Evolutionary conservation across 37 sponge, comb jelly and placozoan genomes (phyloP).

Genomic region (Theonella swinhoei): DNA sequence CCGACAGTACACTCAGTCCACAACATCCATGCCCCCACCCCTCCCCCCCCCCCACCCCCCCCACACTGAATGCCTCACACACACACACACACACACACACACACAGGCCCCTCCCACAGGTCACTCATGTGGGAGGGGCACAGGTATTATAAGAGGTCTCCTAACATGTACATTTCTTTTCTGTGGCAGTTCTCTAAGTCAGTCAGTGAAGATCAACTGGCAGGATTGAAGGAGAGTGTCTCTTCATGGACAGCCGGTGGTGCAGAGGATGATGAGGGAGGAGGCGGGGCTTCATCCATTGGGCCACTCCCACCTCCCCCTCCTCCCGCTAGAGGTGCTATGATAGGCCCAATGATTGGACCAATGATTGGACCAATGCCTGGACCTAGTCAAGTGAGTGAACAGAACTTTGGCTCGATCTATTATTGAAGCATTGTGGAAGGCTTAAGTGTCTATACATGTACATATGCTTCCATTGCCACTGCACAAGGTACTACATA

Average conservation of each 20-base stretch:
- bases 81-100: conserved; percentile 7
- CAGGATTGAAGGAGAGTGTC: conserved; percentile 37
- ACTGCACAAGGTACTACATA: no score
- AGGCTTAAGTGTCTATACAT: no score
- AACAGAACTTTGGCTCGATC: background rate
- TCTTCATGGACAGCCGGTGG: conserved; percentile 57
- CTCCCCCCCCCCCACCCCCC: no score
- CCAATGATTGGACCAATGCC: background rate
- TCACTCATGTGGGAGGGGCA: no score
- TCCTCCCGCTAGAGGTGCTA: background rate
- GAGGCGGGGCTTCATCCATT: background rate
- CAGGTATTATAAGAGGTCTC: no score
- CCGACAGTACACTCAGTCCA: no score
- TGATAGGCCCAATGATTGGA: conserved; percentile 5
- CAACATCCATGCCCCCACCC: no score
- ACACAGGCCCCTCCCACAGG: no score
- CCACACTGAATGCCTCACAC: no score
- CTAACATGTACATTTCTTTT: no score
- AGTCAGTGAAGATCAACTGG: conserved; percentile 27
- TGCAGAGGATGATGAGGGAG: background rate
- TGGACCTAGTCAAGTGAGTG: background rate
- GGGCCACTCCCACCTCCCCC: background rate
- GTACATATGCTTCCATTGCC: no score
- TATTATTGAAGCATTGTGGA: no score
- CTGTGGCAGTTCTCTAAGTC: conserved; percentile 28